Conservation (phyloP, 2,888 invertebrate species). For the Spatulosminthurus flaviceps region DNA sequence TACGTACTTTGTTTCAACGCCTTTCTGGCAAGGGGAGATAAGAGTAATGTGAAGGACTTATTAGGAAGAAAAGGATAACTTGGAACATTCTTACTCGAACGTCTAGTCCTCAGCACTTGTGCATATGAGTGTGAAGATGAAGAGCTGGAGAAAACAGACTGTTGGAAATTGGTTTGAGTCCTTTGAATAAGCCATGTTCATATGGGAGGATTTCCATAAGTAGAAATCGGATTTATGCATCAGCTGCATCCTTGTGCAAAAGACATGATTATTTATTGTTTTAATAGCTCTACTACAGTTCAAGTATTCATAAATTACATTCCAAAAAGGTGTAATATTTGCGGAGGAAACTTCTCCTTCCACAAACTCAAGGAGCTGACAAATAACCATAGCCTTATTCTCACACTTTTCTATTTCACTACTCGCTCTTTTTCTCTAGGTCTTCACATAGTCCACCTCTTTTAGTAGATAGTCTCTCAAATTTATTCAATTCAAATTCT, state of each 20-base stretch:
- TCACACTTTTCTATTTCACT: not conserved
- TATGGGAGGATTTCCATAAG: not conserved
- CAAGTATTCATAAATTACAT: not conserved
- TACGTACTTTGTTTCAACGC: constrained; percentile 2
- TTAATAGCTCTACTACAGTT: constrained; percentile 4
- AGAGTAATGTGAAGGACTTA: not conserved
- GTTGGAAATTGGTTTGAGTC: not conserved
- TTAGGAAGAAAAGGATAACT: not conserved
- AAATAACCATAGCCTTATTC: constrained; percentile 15
- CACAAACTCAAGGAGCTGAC: not conserved
- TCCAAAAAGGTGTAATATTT: constrained; percentile 1
- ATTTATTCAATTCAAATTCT: constrained; percentile 10
- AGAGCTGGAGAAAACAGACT: not conserved
- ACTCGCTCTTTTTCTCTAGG: not conserved
- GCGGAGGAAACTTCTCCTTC: not conserved
- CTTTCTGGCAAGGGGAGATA: not conserved
- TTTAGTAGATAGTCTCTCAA: not conserved
- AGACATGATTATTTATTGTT: constrained; percentile 27
- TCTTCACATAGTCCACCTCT: not conserved
- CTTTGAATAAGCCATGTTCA: not conserved
- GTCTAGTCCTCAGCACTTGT: not conserved
- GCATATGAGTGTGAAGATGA: not conserved
- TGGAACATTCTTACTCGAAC: not conserved
- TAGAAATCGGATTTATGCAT: constrained; percentile 21
- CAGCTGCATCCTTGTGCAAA: constrained; percentile 18